Base-by-base conservation (phyloP, 2,797 vertebrate species). In the Pseudotriccus pelzelni region DNA sequence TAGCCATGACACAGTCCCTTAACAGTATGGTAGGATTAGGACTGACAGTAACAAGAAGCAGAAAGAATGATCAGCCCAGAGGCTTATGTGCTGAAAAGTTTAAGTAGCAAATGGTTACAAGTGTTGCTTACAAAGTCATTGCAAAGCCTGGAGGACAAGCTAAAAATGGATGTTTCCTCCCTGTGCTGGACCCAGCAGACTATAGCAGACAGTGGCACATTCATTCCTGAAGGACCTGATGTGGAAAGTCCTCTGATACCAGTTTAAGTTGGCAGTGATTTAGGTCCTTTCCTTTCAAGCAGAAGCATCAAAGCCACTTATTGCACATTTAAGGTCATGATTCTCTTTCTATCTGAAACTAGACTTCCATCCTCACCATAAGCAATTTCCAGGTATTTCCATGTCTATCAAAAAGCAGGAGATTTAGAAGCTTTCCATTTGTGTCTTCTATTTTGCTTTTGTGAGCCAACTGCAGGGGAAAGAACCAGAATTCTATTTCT, bases 251-350 rank as follows among this genome's bases (percentile, higher is more conserved):
- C 56, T 63, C 53, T 62, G 46, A 67, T 53, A 85, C 72, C 73
- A 73, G 30, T 94, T 94, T 84, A 52, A 82, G 34, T 7, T 90
- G 63, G 41, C 41, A 67, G 39, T 22, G 20, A 46, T 79, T 88
- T 84, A 74, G 19, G 52, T 87, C 28, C 56, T 84, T 68, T 87
- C 55, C 66, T 74, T 90, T 82, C 77, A 88, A 90, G 47, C 22
- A 69, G 83, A 95, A 90, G 53, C 62, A 73, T 82, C 74, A 90
- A 90, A 95, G 52, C 44, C 50, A 77, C 44, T 64, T 87, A 53
- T 3, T 76, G 10, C 53, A 91, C 50, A 44, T 55, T 30, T 66
- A 69, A 81, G 30, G 36, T 69, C 39, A 78, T 27, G 59, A 78
- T 41, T 41, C 17, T 78, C 50, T 50, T 81, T 37, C 59, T 84